phyloP scores from a whole-genome alignment of 64 coral and sea anemone species.

The Dendrophyllia cribrosa region DNA sequence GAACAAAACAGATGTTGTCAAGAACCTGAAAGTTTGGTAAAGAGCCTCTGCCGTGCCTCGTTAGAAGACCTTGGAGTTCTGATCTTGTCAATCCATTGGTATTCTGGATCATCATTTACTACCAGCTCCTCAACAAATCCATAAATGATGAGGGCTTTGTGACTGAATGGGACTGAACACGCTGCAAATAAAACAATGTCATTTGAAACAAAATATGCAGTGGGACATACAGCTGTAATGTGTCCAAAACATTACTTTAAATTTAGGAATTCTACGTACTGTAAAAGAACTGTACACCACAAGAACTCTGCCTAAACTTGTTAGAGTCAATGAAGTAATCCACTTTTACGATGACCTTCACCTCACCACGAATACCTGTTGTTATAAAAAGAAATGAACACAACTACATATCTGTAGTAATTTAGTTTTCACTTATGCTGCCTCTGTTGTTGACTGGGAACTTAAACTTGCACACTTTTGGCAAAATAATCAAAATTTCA shows the following conservation, averaged over 20 bases:
- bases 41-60: slow-evolving; percentile 93
- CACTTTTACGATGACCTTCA: slow-evolving; percentile 90
- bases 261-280: slow-evolving; percentile 65
- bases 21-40: slow-evolving; percentile 96
- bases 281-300: slow-evolving; percentile 98
- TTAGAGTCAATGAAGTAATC: slow-evolving; percentile 98
- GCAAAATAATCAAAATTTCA: too few species aligned
- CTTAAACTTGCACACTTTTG: too few species aligned
- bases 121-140: slow-evolving; percentile 99
- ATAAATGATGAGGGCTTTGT: slow-evolving; percentile 86
- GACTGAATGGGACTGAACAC: slow-evolving; percentile 82
- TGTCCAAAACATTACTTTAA: too few species aligned
- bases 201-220: neutral
- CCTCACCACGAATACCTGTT: slow-evolving; percentile 96
- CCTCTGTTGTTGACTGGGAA: too few species aligned
- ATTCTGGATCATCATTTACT: slow-evolving; percentile 99
- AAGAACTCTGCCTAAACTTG: slow-evolving; percentile 97
- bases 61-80: slow-evolving; percentile 97
- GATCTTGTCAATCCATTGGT: slow-evolving; percentile 99
- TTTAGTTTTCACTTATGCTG: too few species aligned
- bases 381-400: neutral
- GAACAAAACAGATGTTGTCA: too few species aligned
- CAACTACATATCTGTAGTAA: neutral
- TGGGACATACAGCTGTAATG: too few species aligned
- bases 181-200: slow-evolving; percentile 38